Evolutionary conservation across 2,113 vertebrate genomes (phyloP).

Genomic region (Camelus dromedarius): DNA sequence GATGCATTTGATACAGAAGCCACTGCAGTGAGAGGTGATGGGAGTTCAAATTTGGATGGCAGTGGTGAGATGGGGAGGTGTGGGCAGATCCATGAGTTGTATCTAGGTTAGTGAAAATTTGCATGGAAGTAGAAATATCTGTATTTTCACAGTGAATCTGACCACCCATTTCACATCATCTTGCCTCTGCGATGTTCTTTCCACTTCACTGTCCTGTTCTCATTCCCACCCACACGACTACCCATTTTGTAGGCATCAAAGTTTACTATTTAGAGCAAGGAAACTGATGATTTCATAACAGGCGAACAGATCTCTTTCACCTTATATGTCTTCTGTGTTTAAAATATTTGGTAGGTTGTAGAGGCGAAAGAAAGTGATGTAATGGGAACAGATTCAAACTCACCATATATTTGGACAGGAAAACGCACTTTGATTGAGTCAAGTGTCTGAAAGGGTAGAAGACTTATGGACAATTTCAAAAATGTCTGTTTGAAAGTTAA

Average conservation of each 20-base stretch:
- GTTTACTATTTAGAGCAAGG: background rate
- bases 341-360: constrained; percentile 75
- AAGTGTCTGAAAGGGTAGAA: constrained; percentile 60
- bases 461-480: constrained; percentile 54
- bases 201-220: background rate
- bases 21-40: background rate
- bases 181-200: background rate
- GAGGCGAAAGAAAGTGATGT: constrained; percentile 68
- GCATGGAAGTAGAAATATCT: background rate
- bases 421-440: constrained; percentile 76
- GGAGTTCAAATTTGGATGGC: background rate
- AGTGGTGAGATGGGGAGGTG: background rate
- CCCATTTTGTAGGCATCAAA: background rate
- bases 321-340: constrained; percentile 75
- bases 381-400: constrained; percentile 69
- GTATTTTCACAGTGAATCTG: background rate
- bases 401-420: constrained; percentile 70
- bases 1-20: background rate
- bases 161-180: background rate
- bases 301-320: constrained; percentile 67
- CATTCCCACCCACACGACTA: background rate
- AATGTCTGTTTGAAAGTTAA: constrained; percentile 67
- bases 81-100: background rate
- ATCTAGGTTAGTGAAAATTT: background rate
- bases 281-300: constrained; percentile 63